phyloP scores from a whole-genome alignment of 2,797 vertebrate species.

The Nyctalus aviator region DNA sequence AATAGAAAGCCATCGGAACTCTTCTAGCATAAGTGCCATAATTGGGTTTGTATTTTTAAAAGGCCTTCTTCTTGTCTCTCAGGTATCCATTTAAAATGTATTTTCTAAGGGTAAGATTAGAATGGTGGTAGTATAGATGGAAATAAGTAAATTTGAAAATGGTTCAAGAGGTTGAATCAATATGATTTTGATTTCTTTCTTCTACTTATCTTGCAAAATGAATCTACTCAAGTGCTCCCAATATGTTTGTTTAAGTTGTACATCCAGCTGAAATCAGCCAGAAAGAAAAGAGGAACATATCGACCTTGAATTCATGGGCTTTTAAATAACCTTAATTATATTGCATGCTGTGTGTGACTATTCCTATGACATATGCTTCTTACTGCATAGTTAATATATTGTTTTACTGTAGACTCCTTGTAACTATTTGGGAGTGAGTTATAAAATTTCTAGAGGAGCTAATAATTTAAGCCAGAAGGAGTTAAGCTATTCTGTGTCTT shows the following conservation, averaged over 20 bases:
- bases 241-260: neutral
- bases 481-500: slow-evolving; percentile 34
- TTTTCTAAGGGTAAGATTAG: neutral
- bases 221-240: neutral
- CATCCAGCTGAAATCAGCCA: neutral
- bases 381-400: neutral
- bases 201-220: neutral
- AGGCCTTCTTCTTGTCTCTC: neutral
- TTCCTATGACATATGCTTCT: slow-evolving; percentile 9
- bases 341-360: neutral
- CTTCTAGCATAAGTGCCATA: neutral
- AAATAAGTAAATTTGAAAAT: slow-evolving; percentile 10
- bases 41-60: slow-evolving; percentile 47
- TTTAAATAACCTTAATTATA: slow-evolving; percentile 46
- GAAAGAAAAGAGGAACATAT: neutral
- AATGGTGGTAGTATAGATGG: neutral
- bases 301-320: slow-evolving; percentile 30
- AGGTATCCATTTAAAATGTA: neutral
- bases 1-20: neutral
- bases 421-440: neutral
- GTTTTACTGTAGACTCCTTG: neutral
- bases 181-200: neutral
- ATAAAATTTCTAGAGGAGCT: neutral
- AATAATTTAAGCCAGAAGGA: slow-evolving; percentile 20
- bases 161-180: slow-evolving; percentile 8